Evolutionary conservation across 2,113 vertebrate species (phyloP).

Genomic region (Brachirus orientalis): DNA sequence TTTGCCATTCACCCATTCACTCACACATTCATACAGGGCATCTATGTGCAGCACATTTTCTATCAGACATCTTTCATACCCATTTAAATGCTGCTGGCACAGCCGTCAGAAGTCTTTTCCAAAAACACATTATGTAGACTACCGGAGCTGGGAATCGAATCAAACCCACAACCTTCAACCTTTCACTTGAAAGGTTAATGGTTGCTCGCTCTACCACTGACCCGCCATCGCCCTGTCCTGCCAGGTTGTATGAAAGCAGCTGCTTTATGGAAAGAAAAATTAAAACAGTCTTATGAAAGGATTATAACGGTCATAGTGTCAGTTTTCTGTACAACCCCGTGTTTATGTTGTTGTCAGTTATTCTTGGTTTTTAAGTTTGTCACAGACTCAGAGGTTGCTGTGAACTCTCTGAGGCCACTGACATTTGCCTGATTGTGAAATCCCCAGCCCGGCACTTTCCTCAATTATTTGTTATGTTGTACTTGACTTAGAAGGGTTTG

Average conservation of each 20-base stretch:
- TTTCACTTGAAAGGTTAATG: no score
- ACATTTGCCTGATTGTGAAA: conserved; percentile 34
- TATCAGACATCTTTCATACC: no score
- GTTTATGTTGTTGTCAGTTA: conserved; percentile 18
- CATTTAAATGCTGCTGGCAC: no score
- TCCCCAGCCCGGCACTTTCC: not conserved
- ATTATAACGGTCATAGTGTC: conserved; percentile 34
- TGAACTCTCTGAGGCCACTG: conserved; percentile 12
- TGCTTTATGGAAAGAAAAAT: not conserved
- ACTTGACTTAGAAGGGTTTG: conserved; percentile 53
- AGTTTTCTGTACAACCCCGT: conserved; percentile 8
- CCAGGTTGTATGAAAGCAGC: conserved; percentile 9
- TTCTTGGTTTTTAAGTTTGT: conserved; percentile 15
- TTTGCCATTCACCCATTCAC: no score
- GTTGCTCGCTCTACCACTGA: no score
- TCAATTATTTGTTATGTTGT: conserved; percentile 49
- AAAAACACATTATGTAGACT: no score
- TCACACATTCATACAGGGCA: no score
- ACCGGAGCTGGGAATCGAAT: no score
- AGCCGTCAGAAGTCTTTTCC: no score
- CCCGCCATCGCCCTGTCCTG: not conserved
- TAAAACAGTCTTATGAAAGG: conserved; percentile 27
- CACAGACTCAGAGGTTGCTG: conserved; percentile 6
- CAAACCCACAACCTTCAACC: no score
- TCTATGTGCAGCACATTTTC: no score